These are phyloP conservation scores for Sphaeramia orbicularis DNA, from an alignment of 2,797 vertebrate genomes.

Conservation along the genomic window DNA sequence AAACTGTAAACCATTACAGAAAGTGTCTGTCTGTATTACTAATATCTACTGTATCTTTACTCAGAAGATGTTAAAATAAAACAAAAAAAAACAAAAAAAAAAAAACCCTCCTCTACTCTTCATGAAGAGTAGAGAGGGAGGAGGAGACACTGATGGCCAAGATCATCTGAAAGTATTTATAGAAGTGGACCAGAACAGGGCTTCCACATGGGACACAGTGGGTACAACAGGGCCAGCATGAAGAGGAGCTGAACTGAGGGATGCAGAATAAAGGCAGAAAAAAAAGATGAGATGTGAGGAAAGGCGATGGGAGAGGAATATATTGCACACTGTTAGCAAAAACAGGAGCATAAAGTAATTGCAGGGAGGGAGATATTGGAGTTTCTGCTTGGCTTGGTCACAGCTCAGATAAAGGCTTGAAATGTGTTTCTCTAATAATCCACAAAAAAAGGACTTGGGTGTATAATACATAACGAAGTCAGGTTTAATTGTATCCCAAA, in stretches of 20 bases:
- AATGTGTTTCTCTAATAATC: slow-evolving; percentile 39
- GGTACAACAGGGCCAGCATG: slow-evolving; percentile 37
- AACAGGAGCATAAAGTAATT: slow-evolving; percentile 40
- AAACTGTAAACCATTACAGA: too few relatives aligned
- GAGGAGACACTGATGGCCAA: slow-evolving; percentile 49
- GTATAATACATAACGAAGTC: slow-evolving; percentile 44
- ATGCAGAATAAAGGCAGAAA: slow-evolving; percentile 21
- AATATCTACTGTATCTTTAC: too few relatives aligned
- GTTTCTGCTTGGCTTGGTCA: slow-evolving; percentile 51
- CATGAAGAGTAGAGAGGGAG: slow-evolving; percentile 22
- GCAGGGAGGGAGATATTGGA: slow-evolving; percentile 39
- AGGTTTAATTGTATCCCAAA: slow-evolving; percentile 43
- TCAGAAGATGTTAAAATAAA: neutral
- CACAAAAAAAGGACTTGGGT: slow-evolving; percentile 37
- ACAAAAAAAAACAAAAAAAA: slow-evolving; percentile 12
- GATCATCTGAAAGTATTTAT: slow-evolving; percentile 68
- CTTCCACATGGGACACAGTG: slow-evolving; percentile 56
- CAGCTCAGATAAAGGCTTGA: slow-evolving; percentile 43
- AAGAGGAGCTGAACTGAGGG: slow-evolving; percentile 37
- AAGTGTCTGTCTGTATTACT: too few relatives aligned
- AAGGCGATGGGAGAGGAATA: slow-evolving; percentile 20
- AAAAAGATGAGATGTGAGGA: slow-evolving; percentile 11
- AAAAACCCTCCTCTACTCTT: slow-evolving; percentile 18
- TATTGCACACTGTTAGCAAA: slow-evolving; percentile 35
- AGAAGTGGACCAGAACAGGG: slow-evolving; percentile 67